These are phyloP conservation scores for Pogona vitticeps DNA, from an alignment of 2,113 vertebrate genomes.

Conservation along the genomic window DNA sequence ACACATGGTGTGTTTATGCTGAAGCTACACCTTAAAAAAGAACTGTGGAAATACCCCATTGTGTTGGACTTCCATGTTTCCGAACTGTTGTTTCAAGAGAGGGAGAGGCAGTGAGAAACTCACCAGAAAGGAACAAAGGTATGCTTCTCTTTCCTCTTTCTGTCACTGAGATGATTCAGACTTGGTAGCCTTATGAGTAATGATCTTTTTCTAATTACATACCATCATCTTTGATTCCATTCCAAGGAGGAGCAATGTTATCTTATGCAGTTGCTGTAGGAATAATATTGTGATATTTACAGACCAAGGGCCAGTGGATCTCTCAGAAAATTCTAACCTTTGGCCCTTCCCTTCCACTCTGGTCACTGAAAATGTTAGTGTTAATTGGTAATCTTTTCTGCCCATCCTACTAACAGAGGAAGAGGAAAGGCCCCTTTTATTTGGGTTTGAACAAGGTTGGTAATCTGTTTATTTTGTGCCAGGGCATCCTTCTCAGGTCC, in stretches of 20 bases:
- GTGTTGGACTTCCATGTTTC: not conserved
- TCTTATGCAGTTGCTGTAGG: not conserved
- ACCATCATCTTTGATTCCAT: not conserved
- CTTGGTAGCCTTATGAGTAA: not conserved
- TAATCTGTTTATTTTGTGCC: no score
- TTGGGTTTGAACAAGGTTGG: no score
- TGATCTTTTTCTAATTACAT: not conserved
- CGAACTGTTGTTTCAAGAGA: not conserved
- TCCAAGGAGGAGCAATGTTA: not conserved
- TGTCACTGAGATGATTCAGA: not conserved
- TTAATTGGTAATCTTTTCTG: no score
- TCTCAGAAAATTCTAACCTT: not conserved
- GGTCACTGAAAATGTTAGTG: no score
- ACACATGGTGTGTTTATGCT: not conserved
- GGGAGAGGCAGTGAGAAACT: not conserved
- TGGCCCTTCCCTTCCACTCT: not conserved
- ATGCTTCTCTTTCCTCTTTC: not conserved
- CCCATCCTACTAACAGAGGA: no score
- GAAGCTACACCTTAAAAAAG: not conserved
- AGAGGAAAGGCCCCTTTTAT: no score
- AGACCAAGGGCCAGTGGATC: no score
- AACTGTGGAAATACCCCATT: not conserved
- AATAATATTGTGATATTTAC: not conserved
- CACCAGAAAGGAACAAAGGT: not conserved
- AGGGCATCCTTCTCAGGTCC: no score